Evolutionary conservation across 2,888 invertebrate genomes (phyloP).

Genomic region (Chrysolina haemoptera): DNA sequence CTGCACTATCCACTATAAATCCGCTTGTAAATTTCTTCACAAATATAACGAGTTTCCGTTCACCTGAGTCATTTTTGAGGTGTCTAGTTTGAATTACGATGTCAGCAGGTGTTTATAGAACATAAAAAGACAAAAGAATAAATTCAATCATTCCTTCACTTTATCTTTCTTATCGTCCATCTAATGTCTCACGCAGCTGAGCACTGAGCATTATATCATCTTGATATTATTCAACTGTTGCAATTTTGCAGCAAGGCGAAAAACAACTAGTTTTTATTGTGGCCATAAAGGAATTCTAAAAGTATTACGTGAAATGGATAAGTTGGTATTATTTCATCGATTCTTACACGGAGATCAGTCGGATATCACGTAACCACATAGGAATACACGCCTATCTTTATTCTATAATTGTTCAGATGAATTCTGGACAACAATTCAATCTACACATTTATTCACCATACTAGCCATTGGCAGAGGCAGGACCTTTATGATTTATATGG

Average conservation of each 20-base stretch:
- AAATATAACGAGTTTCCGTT: not conserved
- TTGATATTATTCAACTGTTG: constrained; percentile 16
- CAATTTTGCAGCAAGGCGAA: constrained; percentile 1
- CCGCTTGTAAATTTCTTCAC: too few relatives aligned
- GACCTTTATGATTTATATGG: too few relatives aligned
- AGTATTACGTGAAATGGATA: constrained; percentile 4
- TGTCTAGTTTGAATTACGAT: not conserved
- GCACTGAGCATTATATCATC: constrained; percentile 16
- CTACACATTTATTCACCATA: too few relatives aligned
- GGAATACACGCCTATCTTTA: too few relatives aligned
- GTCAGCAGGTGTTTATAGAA: not conserved
- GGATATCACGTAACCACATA: not conserved
- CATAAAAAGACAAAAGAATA: not conserved
- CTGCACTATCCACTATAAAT: too few relatives aligned
- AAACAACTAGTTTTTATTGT: constrained; percentile 15
- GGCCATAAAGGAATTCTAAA: constrained; percentile 12
- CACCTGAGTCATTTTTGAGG: not conserved
- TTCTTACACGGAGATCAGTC: not conserved
- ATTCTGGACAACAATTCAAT: too few relatives aligned
- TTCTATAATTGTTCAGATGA: too few relatives aligned
- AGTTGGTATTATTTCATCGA: not conserved
- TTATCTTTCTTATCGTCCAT: not conserved
- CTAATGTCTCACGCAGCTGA: constrained; percentile 16
- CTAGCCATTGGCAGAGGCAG: too few relatives aligned
- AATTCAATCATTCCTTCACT: not conserved